A percentile compares a stretch with the other conserved stretches of the same genome.
phyloP scores from a whole-genome alignment of 2,888 invertebrate genomes.

The Lomographa bimaculata region DNA sequence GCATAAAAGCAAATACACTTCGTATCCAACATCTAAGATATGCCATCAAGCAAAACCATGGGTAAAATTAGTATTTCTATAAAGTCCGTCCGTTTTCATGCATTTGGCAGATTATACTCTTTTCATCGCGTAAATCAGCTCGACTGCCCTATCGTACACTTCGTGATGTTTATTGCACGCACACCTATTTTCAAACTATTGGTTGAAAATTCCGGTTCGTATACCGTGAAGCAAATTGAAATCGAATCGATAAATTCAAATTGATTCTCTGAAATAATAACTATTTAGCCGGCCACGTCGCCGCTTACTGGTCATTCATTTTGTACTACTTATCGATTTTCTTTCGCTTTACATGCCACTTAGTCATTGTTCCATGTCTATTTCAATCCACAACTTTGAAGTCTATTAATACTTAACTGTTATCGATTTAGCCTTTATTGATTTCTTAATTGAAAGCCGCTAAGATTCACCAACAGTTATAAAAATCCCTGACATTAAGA shows the following conservation, averaged over 20 bases:
- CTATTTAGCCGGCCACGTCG: conserved; percentile 21
- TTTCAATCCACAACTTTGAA: conserved; percentile 8
- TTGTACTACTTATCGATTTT: conserved; percentile 25
- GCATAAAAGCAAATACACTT: too few relatives aligned
- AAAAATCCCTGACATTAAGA: conserved; percentile 23
- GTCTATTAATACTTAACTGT: conserved; percentile 12
- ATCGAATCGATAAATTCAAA: conserved; percentile 22
- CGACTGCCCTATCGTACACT: too few relatives aligned
- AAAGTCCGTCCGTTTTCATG: too few relatives aligned
- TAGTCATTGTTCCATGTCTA: conserved; percentile 18
- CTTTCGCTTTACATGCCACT: conserved; percentile 19
- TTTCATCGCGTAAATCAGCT: too few relatives aligned
- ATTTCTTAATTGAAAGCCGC: not conserved
- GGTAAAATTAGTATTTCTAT: too few relatives aligned
- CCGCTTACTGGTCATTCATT: conserved; percentile 17
- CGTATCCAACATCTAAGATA: too few relatives aligned
- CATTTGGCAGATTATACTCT: too few relatives aligned
- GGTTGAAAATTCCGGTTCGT: conserved; percentile 20
- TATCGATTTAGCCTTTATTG: conserved; percentile 8
- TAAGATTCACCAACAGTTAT: conserved; percentile 3
- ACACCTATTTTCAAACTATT: conserved; percentile 11
- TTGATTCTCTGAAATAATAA: conserved; percentile 26
- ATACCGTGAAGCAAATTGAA: conserved; percentile 27
- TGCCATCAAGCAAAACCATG: too few relatives aligned
- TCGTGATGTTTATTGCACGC: not conserved